Base-by-base conservation (phyloP, 2,797 vertebrate species). In the Centropyge bicolor region DNA sequence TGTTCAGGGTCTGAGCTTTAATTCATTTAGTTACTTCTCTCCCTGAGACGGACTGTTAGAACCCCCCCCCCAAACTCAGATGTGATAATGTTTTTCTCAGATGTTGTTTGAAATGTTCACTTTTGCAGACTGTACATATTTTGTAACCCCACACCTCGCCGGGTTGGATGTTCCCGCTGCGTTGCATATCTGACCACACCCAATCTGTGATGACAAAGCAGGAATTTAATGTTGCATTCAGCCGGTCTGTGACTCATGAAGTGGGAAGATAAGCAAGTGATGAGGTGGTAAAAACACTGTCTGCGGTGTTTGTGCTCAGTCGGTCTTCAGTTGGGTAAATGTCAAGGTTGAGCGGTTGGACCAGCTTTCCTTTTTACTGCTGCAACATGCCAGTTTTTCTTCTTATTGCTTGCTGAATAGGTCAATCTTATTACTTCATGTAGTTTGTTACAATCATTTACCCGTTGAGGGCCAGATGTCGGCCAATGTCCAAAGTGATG, bases 1-100 rank as follows among this genome's bases (percentile, higher is more conserved):
- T 22, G 40, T 69, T 79, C 84, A 70, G 78, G 78, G 59, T 84
- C 74, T 68, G 59, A 80, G 85, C 87, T 89, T 86, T 77, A 82
- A 81, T 43, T 78, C 22, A 14, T n/a, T 82, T 72, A 35, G 17
- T 55, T 56, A 51, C 49, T 74, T 55, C 43, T 48, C 31, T 67
- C n/a, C 35, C 24, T 70, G 6, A 59, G 45, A 49, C 51, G 14
- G 48, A 7, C 22, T 3, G 38, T 63, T 64, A 10, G 36, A 46
- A 0, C 27, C 27, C 27, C 27, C 27, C 27, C 27, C 27, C 4
- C 4, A 12, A 10, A 0, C 22, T 60, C 62, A 22, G 13, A 52
- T 13, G 14, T 24, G 19, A 2, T 61, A 1, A 17, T 1, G 13
- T 67, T 10, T 67, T 48, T 61, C 49, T 14, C n/a, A 71, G 3